These are phyloP conservation scores for Chinchilla lanigera DNA, from an alignment of 2,113 vertebrate species.

Conservation along the genomic window DNA sequence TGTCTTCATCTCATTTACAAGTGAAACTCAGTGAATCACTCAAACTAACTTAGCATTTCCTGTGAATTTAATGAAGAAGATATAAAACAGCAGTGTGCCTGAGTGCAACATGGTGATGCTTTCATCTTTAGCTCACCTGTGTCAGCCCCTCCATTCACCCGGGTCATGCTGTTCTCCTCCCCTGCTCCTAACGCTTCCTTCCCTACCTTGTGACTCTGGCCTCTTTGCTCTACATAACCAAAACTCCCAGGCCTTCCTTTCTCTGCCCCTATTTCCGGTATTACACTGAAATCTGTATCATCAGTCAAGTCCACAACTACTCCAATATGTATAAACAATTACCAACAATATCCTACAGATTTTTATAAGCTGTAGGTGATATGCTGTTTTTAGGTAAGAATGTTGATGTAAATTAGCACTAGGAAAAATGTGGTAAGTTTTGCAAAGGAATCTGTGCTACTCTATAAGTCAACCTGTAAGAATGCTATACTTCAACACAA, in stretches of 20 bases:
- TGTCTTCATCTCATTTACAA: slow-evolving; percentile 47
- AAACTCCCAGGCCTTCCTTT: background rate
- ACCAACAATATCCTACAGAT: background rate
- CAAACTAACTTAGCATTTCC: slow-evolving; percentile 15
- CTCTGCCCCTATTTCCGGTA: background rate
- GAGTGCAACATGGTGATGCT: background rate
- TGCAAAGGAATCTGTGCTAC: background rate
- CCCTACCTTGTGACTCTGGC: background rate
- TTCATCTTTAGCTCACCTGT: background rate
- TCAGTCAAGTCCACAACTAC: background rate
- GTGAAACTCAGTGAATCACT: slow-evolving; percentile 21
- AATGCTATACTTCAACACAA: background rate
- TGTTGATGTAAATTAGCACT: background rate
- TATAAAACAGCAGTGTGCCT: background rate
- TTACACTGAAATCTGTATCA: background rate
- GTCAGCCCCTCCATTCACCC: background rate
- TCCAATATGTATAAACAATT: background rate
- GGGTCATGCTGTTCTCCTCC: background rate
- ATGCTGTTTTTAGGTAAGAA: background rate
- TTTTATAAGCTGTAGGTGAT: background rate
- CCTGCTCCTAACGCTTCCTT: background rate
- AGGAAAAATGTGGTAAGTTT: background rate
- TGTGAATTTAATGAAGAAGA: slow-evolving; percentile 6
- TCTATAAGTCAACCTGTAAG: background rate
- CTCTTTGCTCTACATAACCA: background rate